Evolutionary conservation across 2,888 invertebrate species (phyloP).

Genomic region (Yponomeuta cagnagella): DNA sequence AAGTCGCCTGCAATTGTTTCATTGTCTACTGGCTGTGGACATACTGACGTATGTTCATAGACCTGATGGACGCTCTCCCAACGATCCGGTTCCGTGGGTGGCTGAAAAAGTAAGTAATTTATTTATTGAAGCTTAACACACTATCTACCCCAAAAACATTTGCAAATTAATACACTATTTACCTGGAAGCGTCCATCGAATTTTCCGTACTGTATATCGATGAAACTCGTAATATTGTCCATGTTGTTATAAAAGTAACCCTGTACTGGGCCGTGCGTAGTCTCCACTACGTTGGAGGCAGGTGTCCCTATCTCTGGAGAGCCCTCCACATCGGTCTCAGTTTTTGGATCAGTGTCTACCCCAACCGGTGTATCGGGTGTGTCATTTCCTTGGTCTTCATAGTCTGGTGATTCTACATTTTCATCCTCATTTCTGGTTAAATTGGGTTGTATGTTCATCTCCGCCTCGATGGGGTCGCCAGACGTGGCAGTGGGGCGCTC

Average conservation of each 20-base stretch:
- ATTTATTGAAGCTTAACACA: too few species aligned
- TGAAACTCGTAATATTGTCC: conserved; percentile 9
- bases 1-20: conserved; percentile 32
- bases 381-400: background rate
- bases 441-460: background rate
- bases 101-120: conserved; percentile 33
- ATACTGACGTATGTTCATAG: conserved; percentile 35
- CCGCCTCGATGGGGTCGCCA: background rate
- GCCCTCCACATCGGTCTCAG: background rate
- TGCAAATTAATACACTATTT: conserved; percentile 18
- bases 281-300: conserved; percentile 4
- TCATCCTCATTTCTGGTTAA: too few species aligned
- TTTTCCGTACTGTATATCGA: conserved; percentile 45
- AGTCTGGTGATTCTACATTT: background rate
- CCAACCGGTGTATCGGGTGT: background rate
- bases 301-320: background rate
- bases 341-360: background rate
- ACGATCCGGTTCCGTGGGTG: conserved; percentile 30
- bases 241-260: conserved; percentile 14
- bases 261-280: conserved; percentile 16
- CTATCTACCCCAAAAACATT: too few species aligned
- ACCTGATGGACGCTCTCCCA: conserved; percentile 31
- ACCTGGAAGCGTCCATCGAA: conserved; percentile 41
- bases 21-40: conserved; percentile 42
- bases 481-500: background rate